phyloP scores from a whole-genome alignment of 2,113 vertebrate genomes.

The Prinia subflava region DNA sequence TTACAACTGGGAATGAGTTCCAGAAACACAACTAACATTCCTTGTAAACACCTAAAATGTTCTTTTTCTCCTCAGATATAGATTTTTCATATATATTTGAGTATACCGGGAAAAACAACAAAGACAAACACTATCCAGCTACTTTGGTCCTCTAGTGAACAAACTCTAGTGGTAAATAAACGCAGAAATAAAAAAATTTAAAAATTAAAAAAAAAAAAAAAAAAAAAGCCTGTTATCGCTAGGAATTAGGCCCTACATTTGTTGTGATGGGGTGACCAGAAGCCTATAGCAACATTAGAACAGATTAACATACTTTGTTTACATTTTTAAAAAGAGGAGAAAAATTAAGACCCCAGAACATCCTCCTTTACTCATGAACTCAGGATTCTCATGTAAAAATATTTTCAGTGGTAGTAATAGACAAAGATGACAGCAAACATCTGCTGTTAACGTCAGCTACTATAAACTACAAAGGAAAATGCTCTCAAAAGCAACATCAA shows the following conservation, averaged over 20 bases:
- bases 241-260: background rate
- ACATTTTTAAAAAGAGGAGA: background rate
- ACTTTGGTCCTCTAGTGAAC: background rate
- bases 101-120: background rate
- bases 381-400: background rate
- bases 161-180: background rate
- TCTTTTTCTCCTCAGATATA: background rate
- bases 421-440: background rate
- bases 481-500: background rate
- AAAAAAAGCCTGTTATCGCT: background rate
- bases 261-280: background rate
- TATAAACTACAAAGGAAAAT: background rate
- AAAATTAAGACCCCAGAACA: background rate
- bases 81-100: background rate
- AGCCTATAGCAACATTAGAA: background rate
- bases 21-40: background rate
- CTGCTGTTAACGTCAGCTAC: background rate
- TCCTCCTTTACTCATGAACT: background rate
- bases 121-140: background rate
- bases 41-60: background rate
- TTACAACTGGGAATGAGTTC: background rate
- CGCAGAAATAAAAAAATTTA: background rate
- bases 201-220: background rate
- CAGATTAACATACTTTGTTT: background rate
- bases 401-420: background rate